Evolutionary conservation across 2,888 invertebrate genomes (phyloP).

Genomic region (Acronicta psi): DNA sequence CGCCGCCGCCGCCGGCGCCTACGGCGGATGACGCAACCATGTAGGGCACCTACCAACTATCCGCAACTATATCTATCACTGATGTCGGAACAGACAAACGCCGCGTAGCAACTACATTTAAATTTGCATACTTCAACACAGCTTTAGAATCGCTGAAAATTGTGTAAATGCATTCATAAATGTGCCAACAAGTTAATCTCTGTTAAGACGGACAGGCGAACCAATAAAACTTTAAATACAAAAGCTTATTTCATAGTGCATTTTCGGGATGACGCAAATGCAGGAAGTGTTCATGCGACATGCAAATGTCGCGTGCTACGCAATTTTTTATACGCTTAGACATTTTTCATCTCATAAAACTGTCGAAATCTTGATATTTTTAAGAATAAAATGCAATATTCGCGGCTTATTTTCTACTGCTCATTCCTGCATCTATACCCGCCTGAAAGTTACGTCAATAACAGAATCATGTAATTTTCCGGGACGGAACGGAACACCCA

Average conservation of each 20-base stretch:
- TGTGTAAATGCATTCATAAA: conserved; percentile 40
- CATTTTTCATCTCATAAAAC: conserved; percentile 30
- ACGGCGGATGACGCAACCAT: conserved; percentile 61
- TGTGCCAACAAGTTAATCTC: conserved; percentile 39
- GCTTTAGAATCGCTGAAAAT: conserved; percentile 27
- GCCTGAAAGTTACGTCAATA: not conserved
- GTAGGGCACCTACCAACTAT: conserved; percentile 57
- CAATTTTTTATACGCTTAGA: conserved; percentile 2
- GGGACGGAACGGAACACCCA: too few relatives aligned
- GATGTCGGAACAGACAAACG: conserved; percentile 41
- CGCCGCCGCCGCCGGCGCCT: conserved; percentile 63
- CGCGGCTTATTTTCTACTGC: not conserved
- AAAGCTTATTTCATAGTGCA: conserved; percentile 20
- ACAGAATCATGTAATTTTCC: too few relatives aligned
- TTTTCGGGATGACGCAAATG: conserved; percentile 32
- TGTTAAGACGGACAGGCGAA: conserved; percentile 19
- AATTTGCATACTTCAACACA: conserved; percentile 32
- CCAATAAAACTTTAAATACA: conserved; percentile 25
- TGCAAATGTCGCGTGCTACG: conserved; percentile 13
- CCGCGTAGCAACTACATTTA: conserved; percentile 48
- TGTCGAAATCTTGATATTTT: conserved; percentile 6
- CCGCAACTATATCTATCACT: conserved; percentile 48
- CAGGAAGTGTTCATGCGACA: conserved; percentile 9
- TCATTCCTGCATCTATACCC: not conserved
- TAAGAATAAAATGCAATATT: conserved; percentile 8